These are phyloP conservation scores for Drosophila subquinaria DNA, from an alignment of 2,888 invertebrate species.

Conservation along the genomic window DNA sequence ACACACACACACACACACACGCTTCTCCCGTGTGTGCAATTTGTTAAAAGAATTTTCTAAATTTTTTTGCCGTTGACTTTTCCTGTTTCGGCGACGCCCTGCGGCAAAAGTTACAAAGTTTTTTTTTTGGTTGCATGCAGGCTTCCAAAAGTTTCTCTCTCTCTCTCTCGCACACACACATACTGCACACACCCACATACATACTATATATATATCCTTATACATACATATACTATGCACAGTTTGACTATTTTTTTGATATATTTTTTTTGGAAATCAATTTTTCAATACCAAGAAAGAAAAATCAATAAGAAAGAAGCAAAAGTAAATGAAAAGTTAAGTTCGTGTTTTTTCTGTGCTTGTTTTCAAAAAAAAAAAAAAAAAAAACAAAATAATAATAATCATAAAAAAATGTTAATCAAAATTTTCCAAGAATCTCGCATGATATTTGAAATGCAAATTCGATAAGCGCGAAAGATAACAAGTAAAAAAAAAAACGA, in stretches of 20 bases:
- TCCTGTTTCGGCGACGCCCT: conserved; percentile 50
- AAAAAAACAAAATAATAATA: background rate
- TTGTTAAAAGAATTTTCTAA: conserved; percentile 26
- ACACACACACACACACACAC: conserved; percentile 5
- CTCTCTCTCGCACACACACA: background rate
- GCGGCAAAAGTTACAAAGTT: background rate
- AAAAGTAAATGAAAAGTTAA: conserved; percentile 5
- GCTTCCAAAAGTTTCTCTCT: background rate
- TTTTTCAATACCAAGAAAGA: conserved; percentile 32
- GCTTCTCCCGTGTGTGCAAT: conserved; percentile 26
- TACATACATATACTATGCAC: conserved; percentile 16
- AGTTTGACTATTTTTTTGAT: conserved; percentile 33
- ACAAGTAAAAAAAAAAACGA: background rate
- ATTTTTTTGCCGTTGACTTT: conserved; percentile 6
- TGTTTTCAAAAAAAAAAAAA: background rate
- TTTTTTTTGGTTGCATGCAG: background rate
- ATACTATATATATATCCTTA: no score
- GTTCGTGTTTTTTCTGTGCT: conserved; percentile 46
- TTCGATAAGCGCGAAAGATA: conserved; percentile 15
- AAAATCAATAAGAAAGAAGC: conserved; percentile 37
- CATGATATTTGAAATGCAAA: conserved; percentile 47
- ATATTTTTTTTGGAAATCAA: conserved; percentile 33
- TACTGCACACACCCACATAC: conserved; percentile 1
- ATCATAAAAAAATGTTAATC: background rate
- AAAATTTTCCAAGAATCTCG: conserved; percentile 36